Conservation (phyloP, 1,140 invertebrate species). For the Eupeodes corollae region DNA sequence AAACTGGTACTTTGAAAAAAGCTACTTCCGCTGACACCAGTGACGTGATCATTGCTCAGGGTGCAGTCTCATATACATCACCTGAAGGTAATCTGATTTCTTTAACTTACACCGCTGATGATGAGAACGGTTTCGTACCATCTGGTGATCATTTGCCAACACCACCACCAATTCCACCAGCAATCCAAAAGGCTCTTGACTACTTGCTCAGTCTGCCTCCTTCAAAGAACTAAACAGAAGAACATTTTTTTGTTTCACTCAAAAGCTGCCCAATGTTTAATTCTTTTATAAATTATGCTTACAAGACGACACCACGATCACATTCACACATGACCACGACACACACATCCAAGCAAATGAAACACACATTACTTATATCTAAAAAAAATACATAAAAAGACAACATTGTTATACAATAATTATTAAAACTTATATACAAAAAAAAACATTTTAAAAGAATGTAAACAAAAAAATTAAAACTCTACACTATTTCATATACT, state of each 20-base stretch:
- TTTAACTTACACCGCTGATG: slow-evolving; percentile 67
- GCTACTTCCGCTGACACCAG: slow-evolving; percentile 45
- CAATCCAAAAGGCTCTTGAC: slow-evolving; percentile 62
- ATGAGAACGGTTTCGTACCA: slow-evolving; percentile 61
- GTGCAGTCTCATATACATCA: slow-evolving; percentile 69
- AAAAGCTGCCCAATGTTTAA: neutral
- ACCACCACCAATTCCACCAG: slow-evolving; percentile 62
- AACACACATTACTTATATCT: too few relatives aligned
- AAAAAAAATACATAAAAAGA: neutral
- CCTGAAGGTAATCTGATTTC: slow-evolving; percentile 66
- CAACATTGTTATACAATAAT: neutral
- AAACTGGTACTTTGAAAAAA: slow-evolving; percentile 53
- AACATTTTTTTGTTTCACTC: neutral
- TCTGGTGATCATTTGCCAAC: slow-evolving; percentile 59
- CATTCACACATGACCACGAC: neutral
- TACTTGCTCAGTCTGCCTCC: slow-evolving; percentile 44
- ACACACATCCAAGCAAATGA: neutral
- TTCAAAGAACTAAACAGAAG: slow-evolving; percentile 7
- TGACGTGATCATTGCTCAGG: slow-evolving; percentile 53
- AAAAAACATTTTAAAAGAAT: too few relatives aligned
- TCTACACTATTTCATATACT: too few relatives aligned
- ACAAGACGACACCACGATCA: neutral
- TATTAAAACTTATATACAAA: too few relatives aligned
- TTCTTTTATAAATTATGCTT: neutral
- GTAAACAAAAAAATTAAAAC: too few relatives aligned